Base-by-base conservation (phyloP, 2,888 invertebrate genomes). In the Acleris laterana region DNA sequence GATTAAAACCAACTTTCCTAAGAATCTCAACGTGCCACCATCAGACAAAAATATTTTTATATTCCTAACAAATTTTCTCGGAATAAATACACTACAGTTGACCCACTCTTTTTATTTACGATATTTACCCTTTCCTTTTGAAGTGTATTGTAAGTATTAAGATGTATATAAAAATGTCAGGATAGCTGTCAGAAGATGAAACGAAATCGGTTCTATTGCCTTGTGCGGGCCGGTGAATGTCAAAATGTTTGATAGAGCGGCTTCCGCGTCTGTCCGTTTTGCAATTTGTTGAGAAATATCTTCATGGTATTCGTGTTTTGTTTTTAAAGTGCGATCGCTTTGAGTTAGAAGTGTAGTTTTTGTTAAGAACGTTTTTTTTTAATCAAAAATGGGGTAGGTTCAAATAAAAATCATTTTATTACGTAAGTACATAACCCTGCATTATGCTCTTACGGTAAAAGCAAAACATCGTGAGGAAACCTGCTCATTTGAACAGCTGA, bases 91-190 rank as follows among this genome's bases (percentile, higher is more conserved):
- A 53, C 9, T 25, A 17, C 46, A 28, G 17, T 48, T 22, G 57
- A 19, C 46, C 55, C 42, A 55, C 55, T 57, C n/a, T n/a, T n/a
- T 46, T 48, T 25, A 46, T 57, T 57, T 57, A 57, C 16, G 22
- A 57, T 57, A 57, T 28, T 46, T 57, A 44, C 57, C 13, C 25
- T 46, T 22, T 44, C 46, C 44, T 46, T 57, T 57, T 57, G 44
- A 57, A 57, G 57, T 57, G 46, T 20, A 55, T 57, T 57, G 44
- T 57, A 57, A 46, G 57, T 16, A 57, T 44, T 57, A 25, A 46
- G 46, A 25, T 57, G 57, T 57, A 48, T 57, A 57, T 46, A 22
- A 48, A 57, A 48, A n/a, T 57, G 57, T 46, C 57, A 48, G 57
- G 19, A 4, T n/a, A 44, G 20, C 57, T 57, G 57, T 57, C 11